A percentile compares a stretch with the other conserved stretches of the same genome.
Conservation (phyloP, 2,797 vertebrate species). For the Sorex maritimensis region DNA sequence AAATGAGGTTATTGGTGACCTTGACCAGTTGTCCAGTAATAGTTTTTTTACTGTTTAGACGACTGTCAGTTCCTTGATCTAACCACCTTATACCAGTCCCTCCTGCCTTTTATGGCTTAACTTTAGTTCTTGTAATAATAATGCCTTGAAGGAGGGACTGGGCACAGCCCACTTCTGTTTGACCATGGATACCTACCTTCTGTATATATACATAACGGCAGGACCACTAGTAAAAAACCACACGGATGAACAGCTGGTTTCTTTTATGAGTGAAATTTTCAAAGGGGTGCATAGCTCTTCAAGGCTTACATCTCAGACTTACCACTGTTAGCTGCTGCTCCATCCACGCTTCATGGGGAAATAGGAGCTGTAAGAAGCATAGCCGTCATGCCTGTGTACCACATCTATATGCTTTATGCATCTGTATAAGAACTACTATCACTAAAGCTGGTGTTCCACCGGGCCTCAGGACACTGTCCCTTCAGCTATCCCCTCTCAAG, state of each 20-base stretch:
- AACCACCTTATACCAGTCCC: background rate
- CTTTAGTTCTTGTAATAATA: background rate
- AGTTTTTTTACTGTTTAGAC: background rate
- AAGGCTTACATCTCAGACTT: background rate
- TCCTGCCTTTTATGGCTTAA: background rate
- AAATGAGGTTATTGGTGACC: background rate
- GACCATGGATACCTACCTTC: background rate
- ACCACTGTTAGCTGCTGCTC: background rate
- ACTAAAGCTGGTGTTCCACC: background rate
- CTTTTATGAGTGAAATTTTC: background rate
- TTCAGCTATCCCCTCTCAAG: background rate
- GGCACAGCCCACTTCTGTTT: background rate
- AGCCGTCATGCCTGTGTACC: background rate
- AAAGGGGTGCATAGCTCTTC: background rate
- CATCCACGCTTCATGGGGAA: background rate
- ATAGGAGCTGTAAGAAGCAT: background rate
- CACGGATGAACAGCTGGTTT: background rate
- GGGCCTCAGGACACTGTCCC: background rate
- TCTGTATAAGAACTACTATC: background rate
- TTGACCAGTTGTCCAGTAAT: background rate
- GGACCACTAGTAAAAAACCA: background rate
- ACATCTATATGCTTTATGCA: background rate
- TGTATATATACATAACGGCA: background rate
- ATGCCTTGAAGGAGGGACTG: background rate
- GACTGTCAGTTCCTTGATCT: constrained; percentile 10